Conservation (phyloP, 2,888 invertebrate species). For the Chrysolina americana region DNA sequence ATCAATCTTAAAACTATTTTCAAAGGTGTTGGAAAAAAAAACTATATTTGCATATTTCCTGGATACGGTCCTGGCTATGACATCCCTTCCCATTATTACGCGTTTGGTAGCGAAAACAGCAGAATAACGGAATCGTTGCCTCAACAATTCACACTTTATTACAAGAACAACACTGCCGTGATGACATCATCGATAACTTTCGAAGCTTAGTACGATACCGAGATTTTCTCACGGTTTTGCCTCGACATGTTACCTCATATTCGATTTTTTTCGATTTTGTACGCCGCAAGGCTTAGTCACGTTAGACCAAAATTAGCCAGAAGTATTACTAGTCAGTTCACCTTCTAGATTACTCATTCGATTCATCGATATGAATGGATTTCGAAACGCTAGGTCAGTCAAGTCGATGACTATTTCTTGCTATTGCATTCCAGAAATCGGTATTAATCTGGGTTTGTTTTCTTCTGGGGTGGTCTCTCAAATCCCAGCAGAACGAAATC, state of each 20-base stretch:
- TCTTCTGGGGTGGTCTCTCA: too few species aligned
- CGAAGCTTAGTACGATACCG: not conserved
- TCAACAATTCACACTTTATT: conserved; percentile 1
- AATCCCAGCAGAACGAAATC: too few species aligned
- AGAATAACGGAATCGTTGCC: not conserved
- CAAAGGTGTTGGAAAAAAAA: too few species aligned
- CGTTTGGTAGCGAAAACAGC: not conserved
- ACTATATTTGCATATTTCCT: too few species aligned
- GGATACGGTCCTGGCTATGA: too few species aligned
- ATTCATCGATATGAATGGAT: conserved; percentile 23
- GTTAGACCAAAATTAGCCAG: conserved; percentile 25
- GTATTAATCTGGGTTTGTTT: not conserved
- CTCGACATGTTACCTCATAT: not conserved
- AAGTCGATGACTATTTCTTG: conserved; percentile 1
- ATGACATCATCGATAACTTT: conserved; percentile 27
- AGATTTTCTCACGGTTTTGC: conserved; percentile 30
- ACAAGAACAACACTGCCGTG: not conserved
- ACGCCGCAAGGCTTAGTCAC: conserved; percentile 20
- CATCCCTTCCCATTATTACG: too few species aligned
- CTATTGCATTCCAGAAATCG: not conserved
- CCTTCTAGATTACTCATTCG: conserved; percentile 26
- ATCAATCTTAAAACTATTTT: too few species aligned
- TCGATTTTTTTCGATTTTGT: conserved; percentile 11
- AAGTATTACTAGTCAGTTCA: conserved; percentile 24
- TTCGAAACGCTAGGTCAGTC: conserved; percentile 1